phyloP scores from a whole-genome alignment of 2,888 invertebrate species.

The Erynnis tages region DNA sequence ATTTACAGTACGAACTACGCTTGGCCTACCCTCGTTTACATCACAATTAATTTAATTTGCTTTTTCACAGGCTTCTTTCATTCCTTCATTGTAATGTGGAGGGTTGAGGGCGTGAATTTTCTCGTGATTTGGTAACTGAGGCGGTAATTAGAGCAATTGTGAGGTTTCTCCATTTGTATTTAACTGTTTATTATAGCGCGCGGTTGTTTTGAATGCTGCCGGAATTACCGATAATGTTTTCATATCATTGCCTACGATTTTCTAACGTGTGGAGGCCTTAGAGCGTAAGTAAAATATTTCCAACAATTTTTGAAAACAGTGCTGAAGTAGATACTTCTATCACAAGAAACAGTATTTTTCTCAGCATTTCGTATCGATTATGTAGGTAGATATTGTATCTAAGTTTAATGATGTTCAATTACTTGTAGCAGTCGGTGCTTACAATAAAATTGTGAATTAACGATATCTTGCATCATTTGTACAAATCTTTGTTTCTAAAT shows the following conservation, averaged over 20 bases:
- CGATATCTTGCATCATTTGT: too few relatives aligned
- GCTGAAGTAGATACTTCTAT: too few relatives aligned
- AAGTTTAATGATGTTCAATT: slow-evolving; percentile 10
- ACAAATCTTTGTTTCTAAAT: too few relatives aligned
- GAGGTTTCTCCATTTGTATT: slow-evolving; percentile 73
- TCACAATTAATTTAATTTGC: slow-evolving; percentile 80
- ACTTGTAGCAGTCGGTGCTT: neutral
- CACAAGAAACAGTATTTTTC: too few relatives aligned
- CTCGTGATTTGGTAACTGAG: slow-evolving; percentile 76
- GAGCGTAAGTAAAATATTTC: neutral
- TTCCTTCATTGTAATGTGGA: slow-evolving; percentile 71
- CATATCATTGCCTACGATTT: slow-evolving; percentile 33
- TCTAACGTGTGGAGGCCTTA: neutral
- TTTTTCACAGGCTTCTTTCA: slow-evolving; percentile 79
- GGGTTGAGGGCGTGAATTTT: slow-evolving; percentile 74
- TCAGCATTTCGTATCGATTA: too few relatives aligned
- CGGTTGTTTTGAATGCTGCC: slow-evolving; percentile 54
- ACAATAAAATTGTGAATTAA: neutral
- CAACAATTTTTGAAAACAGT: too few relatives aligned
- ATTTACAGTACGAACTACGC: slow-evolving; percentile 64
- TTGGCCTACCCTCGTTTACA: slow-evolving; percentile 74
- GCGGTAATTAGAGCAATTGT: slow-evolving; percentile 75
- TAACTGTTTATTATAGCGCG: slow-evolving; percentile 64
- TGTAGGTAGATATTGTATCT: neutral
- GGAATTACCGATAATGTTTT: slow-evolving; percentile 49